Evolutionary conservation across 2,797 vertebrate species (phyloP).

Genomic region (Ctenosaura bakeri): DNA sequence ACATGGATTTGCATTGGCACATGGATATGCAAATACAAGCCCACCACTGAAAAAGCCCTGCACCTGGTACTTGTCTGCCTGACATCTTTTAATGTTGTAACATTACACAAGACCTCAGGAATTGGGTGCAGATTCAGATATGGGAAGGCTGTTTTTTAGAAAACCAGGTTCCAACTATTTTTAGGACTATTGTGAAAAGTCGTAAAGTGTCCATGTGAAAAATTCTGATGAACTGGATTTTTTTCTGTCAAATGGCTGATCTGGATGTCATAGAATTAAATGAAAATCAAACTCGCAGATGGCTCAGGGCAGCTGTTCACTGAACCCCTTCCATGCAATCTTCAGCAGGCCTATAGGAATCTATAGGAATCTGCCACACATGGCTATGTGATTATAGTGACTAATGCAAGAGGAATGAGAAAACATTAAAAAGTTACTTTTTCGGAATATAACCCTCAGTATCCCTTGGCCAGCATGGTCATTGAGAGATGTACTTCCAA

Average conservation of each 20-base stretch:
- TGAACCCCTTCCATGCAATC: background rate
- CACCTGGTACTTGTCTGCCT: too few relatives aligned
- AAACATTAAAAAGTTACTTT: too few relatives aligned
- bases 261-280: background rate
- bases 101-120: background rate
- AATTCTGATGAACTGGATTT: background rate
- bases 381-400: background rate
- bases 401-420: background rate
- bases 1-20: background rate
- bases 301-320: background rate
- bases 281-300: background rate
- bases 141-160: background rate
- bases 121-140: background rate
- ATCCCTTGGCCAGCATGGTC: too few relatives aligned
- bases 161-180: background rate
- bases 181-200: background rate
- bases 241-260: background rate
- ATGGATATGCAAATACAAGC: background rate
- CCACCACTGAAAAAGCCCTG: background rate
- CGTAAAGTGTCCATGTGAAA: background rate
- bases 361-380: background rate
- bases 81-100: background rate
- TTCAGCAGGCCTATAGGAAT: background rate
- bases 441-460: too few relatives aligned
- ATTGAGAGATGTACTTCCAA: too few relatives aligned